Evolutionary conservation across 2,888 invertebrate species (phyloP), one percentile per base, ranked within the genome.

Genomic region (Drosophila cognata): DNA sequence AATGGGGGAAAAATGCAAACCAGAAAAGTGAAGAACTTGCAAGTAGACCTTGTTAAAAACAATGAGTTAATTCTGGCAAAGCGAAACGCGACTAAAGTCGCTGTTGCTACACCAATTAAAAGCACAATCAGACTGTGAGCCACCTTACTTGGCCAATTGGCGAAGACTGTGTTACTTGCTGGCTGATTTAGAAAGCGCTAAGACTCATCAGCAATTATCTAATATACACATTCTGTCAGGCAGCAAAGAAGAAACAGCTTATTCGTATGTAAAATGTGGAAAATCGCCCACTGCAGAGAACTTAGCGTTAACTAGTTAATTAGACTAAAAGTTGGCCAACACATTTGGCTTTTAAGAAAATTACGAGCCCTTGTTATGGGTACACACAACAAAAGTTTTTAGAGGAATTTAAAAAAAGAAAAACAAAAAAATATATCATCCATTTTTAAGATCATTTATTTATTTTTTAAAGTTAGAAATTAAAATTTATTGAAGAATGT

Each of bases 161-260:
- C 38, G 13, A 35, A 31, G 29, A 13, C 41, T 21, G 11, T 13
- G 36, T 38, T 28, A 38, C 29, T 36, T 65, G 61, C 56, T 28
- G 59, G 53, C 50, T 63, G 60, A 66, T 64, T 85, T 84, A 85
- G 84, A 82, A 84, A 84, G 84, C 82, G 85, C 81, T 73, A 80
- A 81, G 70, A 36, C 65, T 60, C 48, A 48, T 63, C 46, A 41
- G 67, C 70, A 83, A 83, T 82, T 82, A 83, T 82, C 81, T 77
- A 82, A 82, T 71, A 73, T 18, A 73, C 65, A 59, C 76, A 56
- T 56, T 55, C 55, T 33, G 29, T n/a, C 33, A 28, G 25, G 50
- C 51, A 35, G 25, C 50, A 28, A 21, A n/a, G 51, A 7, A 56
- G 38, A 33, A 71, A 55, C 18, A 28, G 36, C 28, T 55, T 55